These are phyloP conservation scores for Caenorhabditis sp. DNA, from an alignment of 2,888 invertebrate genomes.

Conservation along the genomic window DNA sequence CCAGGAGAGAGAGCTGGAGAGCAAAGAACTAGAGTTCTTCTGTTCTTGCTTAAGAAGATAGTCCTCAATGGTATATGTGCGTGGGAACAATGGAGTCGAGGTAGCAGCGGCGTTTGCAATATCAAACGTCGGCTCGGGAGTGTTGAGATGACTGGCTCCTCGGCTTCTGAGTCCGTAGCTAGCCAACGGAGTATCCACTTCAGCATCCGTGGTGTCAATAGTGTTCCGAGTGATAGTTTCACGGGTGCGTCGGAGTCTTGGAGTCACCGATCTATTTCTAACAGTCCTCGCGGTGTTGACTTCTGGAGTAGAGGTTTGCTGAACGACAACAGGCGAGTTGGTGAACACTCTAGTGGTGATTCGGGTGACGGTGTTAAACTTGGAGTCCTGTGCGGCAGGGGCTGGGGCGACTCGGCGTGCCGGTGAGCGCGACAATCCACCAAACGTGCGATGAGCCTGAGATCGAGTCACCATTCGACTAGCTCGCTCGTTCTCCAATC, in stretches of 20 bases:
- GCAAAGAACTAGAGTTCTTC: background rate
- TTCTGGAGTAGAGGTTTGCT: background rate
- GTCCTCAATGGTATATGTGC: background rate
- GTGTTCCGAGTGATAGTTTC: background rate
- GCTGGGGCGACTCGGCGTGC: slow-evolving; percentile 6
- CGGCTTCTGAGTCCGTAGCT: slow-evolving; percentile 50
- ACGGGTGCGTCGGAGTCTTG: slow-evolving; percentile 33
- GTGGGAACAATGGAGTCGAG: slow-evolving; percentile 28
- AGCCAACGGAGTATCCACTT: slow-evolving; percentile 33
- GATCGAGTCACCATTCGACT: slow-evolving; percentile 42
- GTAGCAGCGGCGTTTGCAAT: slow-evolving; percentile 39
- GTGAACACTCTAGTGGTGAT: slow-evolving; percentile 28
- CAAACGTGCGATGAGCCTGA: slow-evolving; percentile 23
- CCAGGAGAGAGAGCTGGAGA: background rate
- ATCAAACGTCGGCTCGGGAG: slow-evolving; percentile 59
- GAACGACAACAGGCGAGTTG: background rate
- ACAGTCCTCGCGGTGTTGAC: background rate
- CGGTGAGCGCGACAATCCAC: slow-evolving; percentile 51
- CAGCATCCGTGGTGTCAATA: background rate
- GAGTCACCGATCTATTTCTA: slow-evolving; percentile 37
- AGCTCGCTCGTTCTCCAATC: slow-evolving; percentile 51
- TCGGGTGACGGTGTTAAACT: slow-evolving; percentile 1
- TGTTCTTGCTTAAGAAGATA: background rate
- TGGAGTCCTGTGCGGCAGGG: background rate
- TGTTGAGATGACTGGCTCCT: slow-evolving; percentile 29